Percentiles rank a stretch among this genome's conserved stretches.
Evolutionary conservation across 2,797 vertebrate genomes (phyloP).

Genomic region (Dermochelys coriacea): DNA sequence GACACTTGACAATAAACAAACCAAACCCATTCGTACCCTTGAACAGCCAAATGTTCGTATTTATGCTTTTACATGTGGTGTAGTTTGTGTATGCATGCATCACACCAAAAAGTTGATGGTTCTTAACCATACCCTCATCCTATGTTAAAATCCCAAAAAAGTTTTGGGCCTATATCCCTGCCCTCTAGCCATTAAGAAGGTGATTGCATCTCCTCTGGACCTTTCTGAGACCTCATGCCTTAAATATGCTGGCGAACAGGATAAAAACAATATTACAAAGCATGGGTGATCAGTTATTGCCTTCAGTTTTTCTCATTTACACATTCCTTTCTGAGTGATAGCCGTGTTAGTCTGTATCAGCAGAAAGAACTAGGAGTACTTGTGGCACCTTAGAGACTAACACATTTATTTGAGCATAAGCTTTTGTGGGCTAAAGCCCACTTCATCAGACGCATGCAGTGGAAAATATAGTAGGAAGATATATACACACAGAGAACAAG

Average conservation of each 20-base stretch:
- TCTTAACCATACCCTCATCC: neutral
- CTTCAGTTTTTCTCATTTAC: constrained; percentile 46
- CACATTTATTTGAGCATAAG: no score
- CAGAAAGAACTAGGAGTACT: no score
- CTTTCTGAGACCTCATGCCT: constrained; percentile 30
- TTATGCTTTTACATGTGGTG: neutral
- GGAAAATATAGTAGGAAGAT: no score
- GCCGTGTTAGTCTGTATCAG: no score
- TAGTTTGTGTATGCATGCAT: neutral
- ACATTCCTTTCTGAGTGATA: neutral
- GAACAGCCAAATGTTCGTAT: neutral
- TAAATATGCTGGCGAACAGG: constrained; percentile 17
- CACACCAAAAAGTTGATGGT: neutral
- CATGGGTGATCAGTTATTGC: constrained; percentile 49
- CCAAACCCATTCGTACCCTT: neutral
- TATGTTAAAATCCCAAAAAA: neutral
- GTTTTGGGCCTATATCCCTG: neutral
- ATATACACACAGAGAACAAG: no score
- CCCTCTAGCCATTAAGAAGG: neutral
- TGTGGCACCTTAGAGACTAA: no score
- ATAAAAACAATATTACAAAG: constrained; percentile 46
- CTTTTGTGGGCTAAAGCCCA: no score
- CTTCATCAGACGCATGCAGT: no score
- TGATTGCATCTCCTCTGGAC: constrained; percentile 12
- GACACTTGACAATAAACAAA: neutral